Percentiles rank a stretch among this genome's conserved stretches.
phyloP scores from a whole-genome alignment of 2,888 invertebrate genomes.

The Dorcus hopei region DNA sequence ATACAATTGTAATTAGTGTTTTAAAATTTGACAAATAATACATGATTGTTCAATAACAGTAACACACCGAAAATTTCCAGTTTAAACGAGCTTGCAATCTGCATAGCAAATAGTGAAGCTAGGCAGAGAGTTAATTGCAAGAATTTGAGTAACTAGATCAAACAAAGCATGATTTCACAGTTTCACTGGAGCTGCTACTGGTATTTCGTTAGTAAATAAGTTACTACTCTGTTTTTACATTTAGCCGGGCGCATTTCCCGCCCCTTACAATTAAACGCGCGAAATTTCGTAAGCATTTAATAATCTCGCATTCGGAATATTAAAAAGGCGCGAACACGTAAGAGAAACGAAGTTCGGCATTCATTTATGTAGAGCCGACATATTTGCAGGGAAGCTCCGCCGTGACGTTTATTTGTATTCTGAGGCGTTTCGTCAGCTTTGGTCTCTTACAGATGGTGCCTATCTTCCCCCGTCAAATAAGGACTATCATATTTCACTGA shows the following conservation, averaged over 20 bases:
- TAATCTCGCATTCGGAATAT: constrained; percentile 11
- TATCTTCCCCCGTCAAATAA: constrained; percentile 34
- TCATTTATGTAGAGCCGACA: constrained; percentile 26
- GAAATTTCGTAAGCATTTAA: constrained; percentile 12
- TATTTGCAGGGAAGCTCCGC: constrained; percentile 21
- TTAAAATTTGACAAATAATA: no score
- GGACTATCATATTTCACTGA: constrained; percentile 42
- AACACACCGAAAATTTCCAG: constrained; percentile 25
- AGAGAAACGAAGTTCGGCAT: constrained; percentile 20
- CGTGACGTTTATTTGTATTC: constrained; percentile 27
- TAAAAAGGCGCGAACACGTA: constrained; percentile 20
- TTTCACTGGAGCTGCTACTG: not conserved
- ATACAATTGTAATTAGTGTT: no score
- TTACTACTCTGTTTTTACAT: constrained; percentile 12
- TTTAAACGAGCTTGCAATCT: constrained; percentile 27
- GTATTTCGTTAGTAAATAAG: constrained; percentile 16
- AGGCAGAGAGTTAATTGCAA: constrained; percentile 30
- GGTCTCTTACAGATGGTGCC: constrained; percentile 27
- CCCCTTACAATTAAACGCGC: not conserved
- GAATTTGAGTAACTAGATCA: constrained; percentile 24
- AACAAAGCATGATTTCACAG: constrained; percentile 17
- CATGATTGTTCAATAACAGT: not conserved
- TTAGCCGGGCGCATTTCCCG: constrained; percentile 8
- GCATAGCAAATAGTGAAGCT: constrained; percentile 29
- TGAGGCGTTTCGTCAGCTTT: constrained; percentile 23